Evolutionary conservation across 2,888 invertebrate species (phyloP), one percentile per base, ranked within the genome.

Genomic region (Tetrapedia diversipes): DNA sequence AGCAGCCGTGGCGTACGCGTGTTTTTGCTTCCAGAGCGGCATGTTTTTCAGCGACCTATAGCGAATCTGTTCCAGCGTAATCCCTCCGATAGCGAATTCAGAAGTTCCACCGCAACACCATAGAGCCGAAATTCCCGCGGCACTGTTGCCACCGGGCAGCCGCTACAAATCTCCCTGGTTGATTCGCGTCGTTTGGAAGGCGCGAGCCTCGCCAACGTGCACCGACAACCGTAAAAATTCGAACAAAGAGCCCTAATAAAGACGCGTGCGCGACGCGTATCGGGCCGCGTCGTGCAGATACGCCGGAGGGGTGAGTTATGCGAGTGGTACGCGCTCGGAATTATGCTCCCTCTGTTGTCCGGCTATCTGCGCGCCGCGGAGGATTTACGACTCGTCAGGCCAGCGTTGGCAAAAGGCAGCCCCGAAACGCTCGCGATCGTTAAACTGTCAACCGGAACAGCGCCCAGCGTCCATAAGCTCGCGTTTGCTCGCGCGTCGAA

Each of bases 341-440:
- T 81, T 82, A 77, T 64, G 66, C 54, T 45, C 29, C 24, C 59
- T 45, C 39, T 41, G 16, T n/a, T n/a, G n/a, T 43, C 14, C 51
- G 19, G 68, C 53, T 80, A 77, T 82, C 77, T 68, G 7, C 41
- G 27, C 71, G 43, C 41, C 24, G 22, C 59, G 63, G 29, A 61
- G 69, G 74, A 83, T 83, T 83, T 83, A 83, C 77, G 83, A 83
- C 76, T 82, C 70, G 70, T 71, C 75, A 59, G 64, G 19, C 39
- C 34, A 19, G 24, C 69, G 54, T 37, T 60, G 72, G 65, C 59
- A 65, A 74, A 73, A 78, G 32, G 14, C 56, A 16, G 53, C 22
- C 10, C 61, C 54, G 63, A 82, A 83, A 66, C 61, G 64, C 32
- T 51, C 68, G 34, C 27, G 67, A 59, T 72, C 73, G 56, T 75